A percentile compares a stretch with the other conserved stretches of the same genome.
These are phyloP conservation scores for Oenanthe melanoleuca DNA, from an alignment of 2,113 vertebrate genomes.

Conservation along the genomic window DNA sequence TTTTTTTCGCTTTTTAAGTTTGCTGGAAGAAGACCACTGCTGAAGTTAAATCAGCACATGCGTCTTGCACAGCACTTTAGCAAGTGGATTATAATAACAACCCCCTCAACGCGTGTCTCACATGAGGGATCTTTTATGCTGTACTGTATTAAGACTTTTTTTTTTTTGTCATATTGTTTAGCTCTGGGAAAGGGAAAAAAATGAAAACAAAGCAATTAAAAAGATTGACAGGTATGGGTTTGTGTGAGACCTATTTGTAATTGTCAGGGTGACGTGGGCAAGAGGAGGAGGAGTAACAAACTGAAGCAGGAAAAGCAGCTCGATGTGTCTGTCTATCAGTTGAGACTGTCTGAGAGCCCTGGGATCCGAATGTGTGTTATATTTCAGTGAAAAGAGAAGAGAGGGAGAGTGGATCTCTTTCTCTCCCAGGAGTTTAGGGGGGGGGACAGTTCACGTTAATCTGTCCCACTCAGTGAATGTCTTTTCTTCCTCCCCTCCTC, in stretches of 20 bases:
- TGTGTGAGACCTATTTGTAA: conserved; percentile 88
- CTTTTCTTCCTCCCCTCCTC: conserved; percentile 72
- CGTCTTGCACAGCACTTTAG: conserved; percentile 52
- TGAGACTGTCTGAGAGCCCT: conserved; percentile 96
- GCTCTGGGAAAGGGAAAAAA: conserved; percentile 61
- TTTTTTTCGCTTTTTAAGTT: background rate
- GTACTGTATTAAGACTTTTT: conserved; percentile 73
- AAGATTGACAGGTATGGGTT: conserved; percentile 99
- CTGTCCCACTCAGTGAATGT: conserved; percentile 84
- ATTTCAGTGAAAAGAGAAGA: conserved; percentile 87
- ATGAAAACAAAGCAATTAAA: conserved; percentile 89
- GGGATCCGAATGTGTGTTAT: conserved; percentile 90
- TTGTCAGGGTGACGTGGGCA: conserved; percentile 98
- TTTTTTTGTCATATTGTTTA: conserved; percentile 83
- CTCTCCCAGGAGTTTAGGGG: conserved; percentile 83
- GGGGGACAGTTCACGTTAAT: conserved; percentile 80
- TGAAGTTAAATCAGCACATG: conserved; percentile 61
- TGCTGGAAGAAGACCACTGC: conserved; percentile 46
- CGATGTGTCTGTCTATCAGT: conserved; percentile 99
- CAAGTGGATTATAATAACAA: conserved; percentile 63
- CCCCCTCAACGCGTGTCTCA: conserved; percentile 55
- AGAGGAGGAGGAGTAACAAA: conserved; percentile 92
- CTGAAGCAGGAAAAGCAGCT: conserved; percentile 95
- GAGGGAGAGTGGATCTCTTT: conserved; percentile 83
- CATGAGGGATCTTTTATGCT: conserved; percentile 68